These are phyloP conservation scores for Acromyrmex echinatior DNA, from an alignment of 1,140 invertebrate genomes.

Conservation along the genomic window DNA sequence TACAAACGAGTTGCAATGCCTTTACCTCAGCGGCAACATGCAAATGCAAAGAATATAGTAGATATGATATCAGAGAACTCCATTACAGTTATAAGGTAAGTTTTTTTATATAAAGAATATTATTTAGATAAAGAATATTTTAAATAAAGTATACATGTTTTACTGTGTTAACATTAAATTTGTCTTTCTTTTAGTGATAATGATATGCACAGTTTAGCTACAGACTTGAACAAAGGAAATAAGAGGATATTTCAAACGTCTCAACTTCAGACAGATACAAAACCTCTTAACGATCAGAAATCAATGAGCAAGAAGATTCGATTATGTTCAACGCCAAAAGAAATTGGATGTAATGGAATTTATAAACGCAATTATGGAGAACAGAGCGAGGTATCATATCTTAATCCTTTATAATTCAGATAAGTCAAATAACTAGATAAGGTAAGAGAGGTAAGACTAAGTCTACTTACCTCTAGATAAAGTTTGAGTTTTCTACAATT, in stretches of 20 bases:
- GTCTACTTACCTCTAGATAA: not conserved
- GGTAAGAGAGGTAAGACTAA: not conserved
- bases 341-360: constrained; percentile 27
- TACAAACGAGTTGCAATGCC: constrained; percentile 78
- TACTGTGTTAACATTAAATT: not conserved
- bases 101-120: not conserved
- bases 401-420: constrained; percentile 28
- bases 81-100: not conserved
- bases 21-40: constrained; percentile 75
- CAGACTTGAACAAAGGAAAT: constrained; percentile 24
- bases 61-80: not conserved
- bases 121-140: constrained; percentile 20
- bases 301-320: constrained; percentile 66
- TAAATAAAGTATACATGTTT: not conserved
- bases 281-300: constrained; percentile 50
- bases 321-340: constrained; percentile 55
- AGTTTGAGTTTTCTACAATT: not conserved
- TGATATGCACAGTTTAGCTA: not conserved
- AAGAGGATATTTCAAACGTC: not conserved
- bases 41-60: not conserved
- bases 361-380: constrained; percentile 67
- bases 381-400: constrained; percentile 68
- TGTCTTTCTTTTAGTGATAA: constrained; percentile 41
- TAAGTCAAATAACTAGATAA: constrained; percentile 8
- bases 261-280: constrained; percentile 26